Evolutionary conservation across 2,888 invertebrate genomes (phyloP).

Genomic region (Hypercompe scribonia): DNA sequence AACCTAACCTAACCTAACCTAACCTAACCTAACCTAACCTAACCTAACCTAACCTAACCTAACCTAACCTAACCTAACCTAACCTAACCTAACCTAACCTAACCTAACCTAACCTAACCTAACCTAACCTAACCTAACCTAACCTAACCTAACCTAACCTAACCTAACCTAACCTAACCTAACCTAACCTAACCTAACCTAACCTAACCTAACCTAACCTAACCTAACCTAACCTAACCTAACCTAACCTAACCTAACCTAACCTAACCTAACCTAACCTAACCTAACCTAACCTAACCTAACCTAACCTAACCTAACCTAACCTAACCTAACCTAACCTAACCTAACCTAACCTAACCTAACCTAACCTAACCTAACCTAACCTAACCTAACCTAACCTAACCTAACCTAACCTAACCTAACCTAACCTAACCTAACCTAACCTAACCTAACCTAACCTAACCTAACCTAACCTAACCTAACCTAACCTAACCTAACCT

Average conservation of each 20-base stretch:
- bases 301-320: conserved; percentile 51
- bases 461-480: conserved; percentile 26
- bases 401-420: conserved; percentile 33
- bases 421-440: conserved; percentile 32
- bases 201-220: conserved; percentile 36
- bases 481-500: conserved; percentile 24
- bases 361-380: conserved; percentile 45
- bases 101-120: conserved; percentile 33
- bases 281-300: conserved; percentile 52
- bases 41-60: conserved; percentile 16
- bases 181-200: conserved; percentile 38
- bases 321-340: conserved; percentile 50
- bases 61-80: neutral
- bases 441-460: conserved; percentile 23
- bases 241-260: conserved; percentile 37
- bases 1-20: conserved; percentile 22
- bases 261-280: conserved; percentile 37
- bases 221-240: conserved; percentile 34
- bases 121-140: conserved; percentile 37
- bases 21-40: conserved; percentile 14
- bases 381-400: conserved; percentile 43
- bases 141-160: conserved; percentile 37
- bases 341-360: conserved; percentile 47
- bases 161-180: conserved; percentile 39
- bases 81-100: neutral